A percentile compares a stretch with the other conserved stretches of the same genome.
phyloP scores from a whole-genome alignment of 2,113 vertebrate species.

The Paraplagusia blochii region DNA sequence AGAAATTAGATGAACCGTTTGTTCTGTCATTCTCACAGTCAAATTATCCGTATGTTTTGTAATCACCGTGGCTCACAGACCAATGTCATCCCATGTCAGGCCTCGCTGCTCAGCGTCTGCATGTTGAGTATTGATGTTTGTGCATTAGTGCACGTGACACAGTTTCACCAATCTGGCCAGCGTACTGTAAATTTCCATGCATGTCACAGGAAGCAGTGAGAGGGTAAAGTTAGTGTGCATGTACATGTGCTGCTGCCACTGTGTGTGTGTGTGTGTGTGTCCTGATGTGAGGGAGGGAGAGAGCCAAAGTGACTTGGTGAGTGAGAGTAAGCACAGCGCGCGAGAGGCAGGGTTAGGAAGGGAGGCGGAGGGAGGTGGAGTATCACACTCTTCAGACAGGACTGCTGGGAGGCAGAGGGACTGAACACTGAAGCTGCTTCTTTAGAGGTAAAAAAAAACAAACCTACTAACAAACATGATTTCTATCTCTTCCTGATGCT shows the following conservation, averaged over 20 bases:
- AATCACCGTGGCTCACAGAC: too few species aligned
- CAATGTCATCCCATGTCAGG: too few species aligned
- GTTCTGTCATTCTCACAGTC: too few species aligned
- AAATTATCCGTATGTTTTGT: too few species aligned
- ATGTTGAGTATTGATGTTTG: slow-evolving; percentile 22
- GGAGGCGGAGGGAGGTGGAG: slow-evolving; percentile 25
- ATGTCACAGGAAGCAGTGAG: slow-evolving; percentile 21
- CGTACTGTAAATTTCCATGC: slow-evolving; percentile 9
- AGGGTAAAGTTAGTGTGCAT: slow-evolving; percentile 24
- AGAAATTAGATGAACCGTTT: too few species aligned
- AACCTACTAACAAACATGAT: background rate
- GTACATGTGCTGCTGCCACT: slow-evolving; percentile 45
- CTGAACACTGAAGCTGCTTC: slow-evolving; percentile 59
- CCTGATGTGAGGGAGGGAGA: slow-evolving; percentile 29
- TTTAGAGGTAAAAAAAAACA: slow-evolving; percentile 63
- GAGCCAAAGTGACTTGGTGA: slow-evolving; percentile 30
- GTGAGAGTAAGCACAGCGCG: slow-evolving; percentile 27
- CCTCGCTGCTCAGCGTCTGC: slow-evolving; percentile 17
- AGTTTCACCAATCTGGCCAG: background rate
- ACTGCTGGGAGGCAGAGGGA: slow-evolving; percentile 54
- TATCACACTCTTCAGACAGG: slow-evolving; percentile 51
- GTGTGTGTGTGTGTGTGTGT: slow-evolving; percentile 22
- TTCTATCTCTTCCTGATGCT: slow-evolving; percentile 17
- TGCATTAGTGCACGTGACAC: slow-evolving; percentile 8
- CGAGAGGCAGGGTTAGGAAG: slow-evolving; percentile 11